Conservation (phyloP, 2,888 invertebrate species). For the Caenorhabditis drosophilae region DNA sequence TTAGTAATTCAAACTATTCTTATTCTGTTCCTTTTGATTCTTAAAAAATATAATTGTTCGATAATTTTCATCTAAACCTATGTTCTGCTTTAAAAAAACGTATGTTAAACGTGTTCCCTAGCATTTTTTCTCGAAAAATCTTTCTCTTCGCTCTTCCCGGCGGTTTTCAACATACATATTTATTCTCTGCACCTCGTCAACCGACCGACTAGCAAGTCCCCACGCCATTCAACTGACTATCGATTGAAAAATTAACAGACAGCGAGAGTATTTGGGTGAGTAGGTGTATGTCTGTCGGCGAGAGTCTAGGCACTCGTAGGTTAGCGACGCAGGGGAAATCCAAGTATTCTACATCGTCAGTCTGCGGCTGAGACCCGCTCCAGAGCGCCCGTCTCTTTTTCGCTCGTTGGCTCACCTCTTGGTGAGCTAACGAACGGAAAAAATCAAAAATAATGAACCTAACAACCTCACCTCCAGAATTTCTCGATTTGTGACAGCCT, state of each 20-base stretch:
- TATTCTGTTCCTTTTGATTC: too few relatives aligned
- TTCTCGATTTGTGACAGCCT: slow-evolving; percentile 47
- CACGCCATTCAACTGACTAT: slow-evolving; percentile 6
- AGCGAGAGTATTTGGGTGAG: slow-evolving; percentile 12
- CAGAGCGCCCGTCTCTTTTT: neutral
- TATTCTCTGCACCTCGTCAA: neutral
- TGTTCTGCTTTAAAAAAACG: too few relatives aligned
- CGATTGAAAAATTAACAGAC: slow-evolving; percentile 10
- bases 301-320: neutral
- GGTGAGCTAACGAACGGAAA: too few relatives aligned
- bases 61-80: too few relatives aligned
- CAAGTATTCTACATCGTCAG: slow-evolving; percentile 7
- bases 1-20: too few relatives aligned
- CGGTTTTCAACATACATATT: neutral
- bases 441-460: neutral
- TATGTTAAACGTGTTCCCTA: too few relatives aligned
- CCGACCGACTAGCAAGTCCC: neutral
- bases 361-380: slow-evolving; percentile 24
- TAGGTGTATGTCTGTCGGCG: slow-evolving; percentile 6
- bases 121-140: neutral
- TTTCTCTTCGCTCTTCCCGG: neutral
- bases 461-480: slow-evolving; percentile 53
- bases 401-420: too few relatives aligned
- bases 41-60: too few relatives aligned
- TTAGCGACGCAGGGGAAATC: slow-evolving; percentile 21